Evolutionary conservation across 1,140 invertebrate genomes (phyloP).

Genomic region (Drusus annulatus): DNA sequence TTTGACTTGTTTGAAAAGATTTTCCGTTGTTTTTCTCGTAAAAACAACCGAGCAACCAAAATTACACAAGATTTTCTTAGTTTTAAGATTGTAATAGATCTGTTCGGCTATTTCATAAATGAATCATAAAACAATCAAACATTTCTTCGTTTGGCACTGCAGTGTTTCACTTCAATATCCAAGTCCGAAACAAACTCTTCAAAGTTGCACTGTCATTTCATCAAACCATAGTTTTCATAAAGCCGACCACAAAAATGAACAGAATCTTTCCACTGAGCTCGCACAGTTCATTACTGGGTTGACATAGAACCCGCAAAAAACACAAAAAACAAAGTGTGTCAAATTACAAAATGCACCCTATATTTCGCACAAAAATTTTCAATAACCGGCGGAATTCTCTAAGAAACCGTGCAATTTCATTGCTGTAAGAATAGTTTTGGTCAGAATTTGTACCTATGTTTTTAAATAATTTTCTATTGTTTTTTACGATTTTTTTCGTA

Average conservation of each 20-base stretch:
- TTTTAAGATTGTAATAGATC: too few relatives aligned
- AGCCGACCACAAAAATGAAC: not conserved
- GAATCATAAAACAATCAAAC: too few relatives aligned
- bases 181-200: too few relatives aligned
- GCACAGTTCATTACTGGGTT: not conserved
- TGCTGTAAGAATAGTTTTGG: too few relatives aligned
- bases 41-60: too few relatives aligned
- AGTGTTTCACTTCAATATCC: too few relatives aligned
- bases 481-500: conserved; percentile 8
- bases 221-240: not conserved
- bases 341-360: not conserved
- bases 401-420: not conserved
- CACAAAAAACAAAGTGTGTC: not conserved
- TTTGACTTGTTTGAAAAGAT: too few relatives aligned
- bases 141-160: too few relatives aligned
- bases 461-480: not conserved
- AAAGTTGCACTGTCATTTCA: not conserved
- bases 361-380: not conserved
- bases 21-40: too few relatives aligned
- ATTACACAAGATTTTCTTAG: too few relatives aligned
- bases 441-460: not conserved
- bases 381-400: not conserved
- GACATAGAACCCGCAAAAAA: not conserved
- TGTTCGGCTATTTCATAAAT: too few relatives aligned
- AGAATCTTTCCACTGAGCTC: not conserved